Conservation (phyloP, 2,797 vertebrate species). For the Halcyon leucocephala region DNA sequence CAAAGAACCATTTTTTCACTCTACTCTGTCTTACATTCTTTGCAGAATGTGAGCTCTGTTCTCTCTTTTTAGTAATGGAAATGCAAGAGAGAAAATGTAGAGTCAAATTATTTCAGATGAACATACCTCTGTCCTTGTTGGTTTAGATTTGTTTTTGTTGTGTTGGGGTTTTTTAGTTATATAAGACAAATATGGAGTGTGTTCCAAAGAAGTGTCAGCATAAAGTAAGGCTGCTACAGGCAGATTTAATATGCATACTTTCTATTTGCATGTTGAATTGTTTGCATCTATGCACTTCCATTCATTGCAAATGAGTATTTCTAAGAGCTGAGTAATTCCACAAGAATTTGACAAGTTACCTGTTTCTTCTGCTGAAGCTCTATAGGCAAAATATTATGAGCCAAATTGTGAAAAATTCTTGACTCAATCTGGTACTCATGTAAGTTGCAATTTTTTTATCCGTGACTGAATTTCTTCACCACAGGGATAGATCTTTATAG, state of each 20-base stretch:
- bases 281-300: not conserved
- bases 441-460: not conserved
- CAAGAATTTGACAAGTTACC: not conserved
- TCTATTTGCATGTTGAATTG: not conserved
- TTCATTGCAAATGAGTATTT: not conserved
- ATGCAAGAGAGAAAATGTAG: not conserved
- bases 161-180: not conserved
- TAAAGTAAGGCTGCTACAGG: not conserved
- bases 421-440: not conserved
- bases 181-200: not conserved
- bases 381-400: not conserved
- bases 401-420: not conserved
- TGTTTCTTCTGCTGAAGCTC: not conserved
- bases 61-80: not conserved
- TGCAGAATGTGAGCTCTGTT: not conserved
- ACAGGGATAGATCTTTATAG: not conserved
- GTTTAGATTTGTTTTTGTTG: fast-evolving
- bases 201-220: not conserved
- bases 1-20: not conserved
- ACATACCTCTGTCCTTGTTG: not conserved
- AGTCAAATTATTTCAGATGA: not conserved
- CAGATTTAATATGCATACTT: constrained; percentile 9
- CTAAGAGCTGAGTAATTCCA: constrained; percentile 1
- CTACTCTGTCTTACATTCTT: not conserved
- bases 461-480: not conserved